A percentile compares a stretch with the other conserved stretches of the same genome.
These are phyloP conservation scores for Takifugu rubripes DNA, from an alignment of 2,797 vertebrate species.

Conservation along the genomic window DNA sequence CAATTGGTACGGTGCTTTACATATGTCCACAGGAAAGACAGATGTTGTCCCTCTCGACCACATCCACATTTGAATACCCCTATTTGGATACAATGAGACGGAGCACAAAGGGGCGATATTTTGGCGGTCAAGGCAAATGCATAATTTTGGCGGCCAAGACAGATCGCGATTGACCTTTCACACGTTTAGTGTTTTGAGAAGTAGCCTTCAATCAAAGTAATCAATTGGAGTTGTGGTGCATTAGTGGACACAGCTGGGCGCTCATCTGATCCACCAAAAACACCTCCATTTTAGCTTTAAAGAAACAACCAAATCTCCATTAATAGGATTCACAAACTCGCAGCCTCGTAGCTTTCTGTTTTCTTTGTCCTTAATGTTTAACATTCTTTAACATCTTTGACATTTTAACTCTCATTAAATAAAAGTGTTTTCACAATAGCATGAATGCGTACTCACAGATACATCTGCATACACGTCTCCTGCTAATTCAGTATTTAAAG, in stretches of 20 bases:
- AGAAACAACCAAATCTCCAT: too few species aligned
- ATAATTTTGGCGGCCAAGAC: conserved; percentile 38
- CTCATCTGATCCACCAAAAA: background rate
- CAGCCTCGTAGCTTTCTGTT: too few species aligned
- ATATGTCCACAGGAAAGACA: conserved; percentile 68
- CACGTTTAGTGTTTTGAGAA: background rate
- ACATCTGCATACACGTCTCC: too few species aligned
- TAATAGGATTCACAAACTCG: too few species aligned
- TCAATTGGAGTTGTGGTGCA: background rate
- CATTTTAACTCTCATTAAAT: too few species aligned
- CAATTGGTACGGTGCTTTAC: conserved; percentile 71
- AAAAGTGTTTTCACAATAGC: too few species aligned
- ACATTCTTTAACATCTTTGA: too few species aligned
- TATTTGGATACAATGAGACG: conserved; percentile 62
- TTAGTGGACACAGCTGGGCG: background rate
- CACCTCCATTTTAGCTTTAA: too few species aligned
- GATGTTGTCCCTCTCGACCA: conserved; percentile 65
- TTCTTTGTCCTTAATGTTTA: too few species aligned
- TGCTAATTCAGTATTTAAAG: too few species aligned
- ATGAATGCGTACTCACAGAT: too few species aligned
- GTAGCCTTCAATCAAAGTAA: background rate
- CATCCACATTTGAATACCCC: conserved; percentile 64
- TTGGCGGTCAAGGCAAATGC: conserved; percentile 60
- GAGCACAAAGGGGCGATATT: conserved; percentile 52
- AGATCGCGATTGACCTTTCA: background rate